phyloP scores from a whole-genome alignment of 2,113 vertebrate genomes.

The Osmerus mordax region DNA sequence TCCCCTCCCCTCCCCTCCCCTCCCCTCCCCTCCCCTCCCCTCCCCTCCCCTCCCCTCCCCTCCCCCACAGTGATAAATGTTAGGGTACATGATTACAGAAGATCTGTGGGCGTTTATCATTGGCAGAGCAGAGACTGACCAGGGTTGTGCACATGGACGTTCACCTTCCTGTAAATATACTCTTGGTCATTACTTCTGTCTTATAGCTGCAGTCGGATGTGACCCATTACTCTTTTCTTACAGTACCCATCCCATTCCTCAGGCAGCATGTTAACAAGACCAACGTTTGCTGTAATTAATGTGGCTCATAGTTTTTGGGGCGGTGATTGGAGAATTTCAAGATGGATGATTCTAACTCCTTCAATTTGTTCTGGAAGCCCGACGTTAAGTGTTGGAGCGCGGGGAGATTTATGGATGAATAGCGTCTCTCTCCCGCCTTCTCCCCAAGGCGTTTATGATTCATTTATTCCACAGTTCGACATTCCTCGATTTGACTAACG shows the following conservation, averaged over 20 bases:
- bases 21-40: not conserved
- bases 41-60: not conserved
- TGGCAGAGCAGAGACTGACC: not conserved
- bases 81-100: not conserved
- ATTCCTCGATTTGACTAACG: not conserved
- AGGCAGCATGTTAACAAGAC: conserved; percentile 5
- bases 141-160: not conserved
- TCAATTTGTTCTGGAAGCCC: not conserved
- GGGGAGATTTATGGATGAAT: not conserved
- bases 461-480: not conserved
- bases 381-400: not conserved
- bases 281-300: not conserved
- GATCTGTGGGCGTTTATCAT: not conserved
- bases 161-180: not conserved
- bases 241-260: not conserved
- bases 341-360: not conserved
- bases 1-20: not conserved
- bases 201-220: too few species aligned
- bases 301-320: conserved; percentile 2
- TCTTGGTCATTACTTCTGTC: not conserved
- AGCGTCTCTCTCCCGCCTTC: not conserved
- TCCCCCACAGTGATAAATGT: not conserved
- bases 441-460: not conserved
- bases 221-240: not conserved
- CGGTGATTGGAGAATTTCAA: not conserved